These are phyloP conservation scores for Lytechinus variegatus DNA, from an alignment of 35 echinoderm and acorn worm genomes.

Conservation along the genomic window DNA sequence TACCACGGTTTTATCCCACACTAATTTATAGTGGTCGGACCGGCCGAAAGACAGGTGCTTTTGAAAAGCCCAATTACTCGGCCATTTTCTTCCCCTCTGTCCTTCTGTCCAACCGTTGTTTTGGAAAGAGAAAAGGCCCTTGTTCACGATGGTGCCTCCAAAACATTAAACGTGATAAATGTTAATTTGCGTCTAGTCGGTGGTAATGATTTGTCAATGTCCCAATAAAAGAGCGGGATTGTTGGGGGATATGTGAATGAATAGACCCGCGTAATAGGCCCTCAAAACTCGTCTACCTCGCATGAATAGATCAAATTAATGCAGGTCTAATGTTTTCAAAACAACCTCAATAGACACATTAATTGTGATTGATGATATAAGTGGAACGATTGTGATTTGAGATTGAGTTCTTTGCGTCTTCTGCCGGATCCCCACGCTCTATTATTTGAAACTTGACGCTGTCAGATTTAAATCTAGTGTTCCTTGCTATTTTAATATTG, in stretches of 20 bases:
- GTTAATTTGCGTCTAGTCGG: slow-evolving; percentile 43
- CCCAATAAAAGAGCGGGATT: not conserved
- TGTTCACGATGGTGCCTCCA: not conserved
- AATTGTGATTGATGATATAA: slow-evolving; percentile 34
- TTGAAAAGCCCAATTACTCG: not conserved
- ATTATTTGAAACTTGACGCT: not conserved
- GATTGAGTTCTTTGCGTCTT: not conserved
- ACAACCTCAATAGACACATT: slow-evolving; percentile 32
- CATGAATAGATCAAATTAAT: not conserved
- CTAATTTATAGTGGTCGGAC: not conserved
- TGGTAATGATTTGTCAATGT: slow-evolving; percentile 34
- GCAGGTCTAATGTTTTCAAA: slow-evolving; percentile 27
- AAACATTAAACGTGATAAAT: slow-evolving; percentile 33
- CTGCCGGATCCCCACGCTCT: not conserved
- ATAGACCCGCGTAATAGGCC: not conserved
- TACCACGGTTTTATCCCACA: not conserved
- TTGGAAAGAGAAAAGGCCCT: not conserved
- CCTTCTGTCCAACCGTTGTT: not conserved
- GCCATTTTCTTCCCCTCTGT: not conserved
- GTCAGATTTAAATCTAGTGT: not conserved
- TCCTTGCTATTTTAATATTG: not conserved
- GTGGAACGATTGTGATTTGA: not conserved
- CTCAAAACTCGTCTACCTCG: not conserved
- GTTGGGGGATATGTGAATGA: not conserved
- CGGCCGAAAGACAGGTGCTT: slow-evolving; percentile 37